Conservation (phyloP, 2,113 vertebrate species). For the Lates calcarifer region DNA sequence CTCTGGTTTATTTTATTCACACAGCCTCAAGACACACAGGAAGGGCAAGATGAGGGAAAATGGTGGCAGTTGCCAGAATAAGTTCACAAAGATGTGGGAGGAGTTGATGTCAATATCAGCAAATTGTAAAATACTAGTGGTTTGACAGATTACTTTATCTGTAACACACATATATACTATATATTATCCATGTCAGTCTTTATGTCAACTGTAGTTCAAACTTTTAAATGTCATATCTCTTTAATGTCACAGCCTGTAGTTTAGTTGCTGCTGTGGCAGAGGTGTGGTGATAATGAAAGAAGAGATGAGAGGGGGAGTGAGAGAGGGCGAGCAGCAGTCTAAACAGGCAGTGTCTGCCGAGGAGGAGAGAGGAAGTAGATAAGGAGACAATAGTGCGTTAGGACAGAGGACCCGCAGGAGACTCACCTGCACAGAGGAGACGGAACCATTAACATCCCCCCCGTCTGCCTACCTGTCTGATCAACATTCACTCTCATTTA, state of each 20-base stretch:
- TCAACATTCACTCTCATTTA: conserved; percentile 42
- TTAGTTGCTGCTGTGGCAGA: conserved; percentile 43
- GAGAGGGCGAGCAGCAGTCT: conserved; percentile 72
- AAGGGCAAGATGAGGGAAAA: background rate
- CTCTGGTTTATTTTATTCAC: conserved; percentile 39
- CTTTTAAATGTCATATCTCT: background rate
- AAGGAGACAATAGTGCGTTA: conserved; percentile 79
- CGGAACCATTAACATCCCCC: conserved; percentile 48
- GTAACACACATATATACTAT: background rate
- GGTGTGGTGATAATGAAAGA: conserved; percentile 51
- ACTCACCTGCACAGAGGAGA: conserved; percentile 73
- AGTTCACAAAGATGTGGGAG: conserved; percentile 13
- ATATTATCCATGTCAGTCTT: background rate
- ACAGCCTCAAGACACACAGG: conserved; percentile 8
- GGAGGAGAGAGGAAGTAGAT: conserved; percentile 83
- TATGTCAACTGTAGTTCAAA: too few species aligned
- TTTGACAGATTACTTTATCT: too few species aligned
- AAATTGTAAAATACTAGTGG: too few species aligned
- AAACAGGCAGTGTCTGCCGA: conserved; percentile 79
- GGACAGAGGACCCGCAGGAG: conserved; percentile 81
- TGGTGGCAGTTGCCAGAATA: conserved; percentile 17
- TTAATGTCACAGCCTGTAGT: background rate
- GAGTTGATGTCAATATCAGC: too few species aligned
- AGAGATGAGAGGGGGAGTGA: conserved; percentile 54
- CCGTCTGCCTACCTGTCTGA: conserved; percentile 2